Conservation (phyloP, 2,797 vertebrate genomes). For the Botia kubotai region DNA sequence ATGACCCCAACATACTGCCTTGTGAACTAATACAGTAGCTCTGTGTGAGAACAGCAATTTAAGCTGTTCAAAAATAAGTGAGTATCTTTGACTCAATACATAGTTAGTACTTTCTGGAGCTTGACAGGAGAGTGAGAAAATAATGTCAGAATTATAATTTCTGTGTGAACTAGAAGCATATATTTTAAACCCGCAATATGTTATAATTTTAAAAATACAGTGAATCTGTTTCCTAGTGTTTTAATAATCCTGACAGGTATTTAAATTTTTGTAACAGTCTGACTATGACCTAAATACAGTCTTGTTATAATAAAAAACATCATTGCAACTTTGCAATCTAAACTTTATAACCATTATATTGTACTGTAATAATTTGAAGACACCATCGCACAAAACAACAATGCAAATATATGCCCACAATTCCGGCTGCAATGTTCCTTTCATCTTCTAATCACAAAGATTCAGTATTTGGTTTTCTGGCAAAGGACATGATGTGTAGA, state of each 20-base stretch:
- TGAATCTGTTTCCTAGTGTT: background rate
- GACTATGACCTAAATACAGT: background rate
- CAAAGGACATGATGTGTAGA: background rate
- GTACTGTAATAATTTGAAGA: background rate
- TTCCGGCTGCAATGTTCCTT: background rate
- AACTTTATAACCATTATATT: background rate
- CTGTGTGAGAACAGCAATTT: too few species aligned
- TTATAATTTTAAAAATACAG: background rate
- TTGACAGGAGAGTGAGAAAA: too few species aligned
- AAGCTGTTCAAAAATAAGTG: too few species aligned
- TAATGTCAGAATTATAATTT: background rate
- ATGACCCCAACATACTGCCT: too few species aligned
- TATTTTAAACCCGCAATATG: background rate
- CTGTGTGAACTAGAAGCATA: background rate
- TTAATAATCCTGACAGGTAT: background rate
- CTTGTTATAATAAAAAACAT: background rate
- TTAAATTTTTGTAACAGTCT: background rate
- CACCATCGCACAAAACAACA: background rate
- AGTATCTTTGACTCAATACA: too few species aligned
- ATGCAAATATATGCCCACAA: background rate
- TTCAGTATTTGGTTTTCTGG: constrained; percentile 4
- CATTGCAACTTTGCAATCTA: background rate
- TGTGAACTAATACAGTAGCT: too few species aligned
- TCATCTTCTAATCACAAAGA: constrained; percentile 15
- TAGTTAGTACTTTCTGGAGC: too few species aligned